Conservation (phyloP, 2,888 invertebrate species). For the Amphipyra tragopoginis region DNA sequence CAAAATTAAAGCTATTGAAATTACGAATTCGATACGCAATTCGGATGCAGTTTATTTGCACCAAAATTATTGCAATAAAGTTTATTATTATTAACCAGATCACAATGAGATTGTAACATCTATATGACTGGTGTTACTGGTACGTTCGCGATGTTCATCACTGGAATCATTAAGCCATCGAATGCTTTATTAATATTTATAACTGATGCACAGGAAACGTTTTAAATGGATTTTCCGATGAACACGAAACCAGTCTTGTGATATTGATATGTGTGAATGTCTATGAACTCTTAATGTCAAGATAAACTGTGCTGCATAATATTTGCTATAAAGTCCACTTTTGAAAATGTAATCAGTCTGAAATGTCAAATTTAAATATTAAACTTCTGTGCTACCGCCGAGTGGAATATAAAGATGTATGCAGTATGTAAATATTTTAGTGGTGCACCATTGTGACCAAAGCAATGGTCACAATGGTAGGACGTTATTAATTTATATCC, state of each 20-base stretch:
- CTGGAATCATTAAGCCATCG: constrained; percentile 19
- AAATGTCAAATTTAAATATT: too few species aligned
- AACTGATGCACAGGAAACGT: constrained; percentile 10
- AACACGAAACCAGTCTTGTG: constrained; percentile 6
- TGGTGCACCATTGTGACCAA: not conserved
- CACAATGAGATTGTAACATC: too few species aligned
- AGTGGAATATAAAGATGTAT: too few species aligned
- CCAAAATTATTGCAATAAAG: too few species aligned
- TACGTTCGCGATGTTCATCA: constrained; percentile 11
- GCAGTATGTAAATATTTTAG: not conserved
- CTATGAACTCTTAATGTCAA: too few species aligned
- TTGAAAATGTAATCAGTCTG: too few species aligned
- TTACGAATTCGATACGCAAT: too few species aligned
- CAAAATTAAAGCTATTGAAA: too few species aligned
- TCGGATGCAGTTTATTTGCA: too few species aligned
- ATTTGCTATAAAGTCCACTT: not conserved
- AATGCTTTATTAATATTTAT: constrained; percentile 37
- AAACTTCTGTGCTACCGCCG: too few species aligned
- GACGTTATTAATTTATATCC: not conserved
- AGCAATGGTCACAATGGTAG: not conserved
- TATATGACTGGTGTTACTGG: not conserved
- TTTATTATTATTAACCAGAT: too few species aligned
- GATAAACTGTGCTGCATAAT: not conserved
- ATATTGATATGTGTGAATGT: too few species aligned
- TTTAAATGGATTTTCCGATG: constrained; percentile 10